Evolutionary conservation across 2,888 invertebrate species (phyloP).

Genomic region (Syrista parreyssii): DNA sequence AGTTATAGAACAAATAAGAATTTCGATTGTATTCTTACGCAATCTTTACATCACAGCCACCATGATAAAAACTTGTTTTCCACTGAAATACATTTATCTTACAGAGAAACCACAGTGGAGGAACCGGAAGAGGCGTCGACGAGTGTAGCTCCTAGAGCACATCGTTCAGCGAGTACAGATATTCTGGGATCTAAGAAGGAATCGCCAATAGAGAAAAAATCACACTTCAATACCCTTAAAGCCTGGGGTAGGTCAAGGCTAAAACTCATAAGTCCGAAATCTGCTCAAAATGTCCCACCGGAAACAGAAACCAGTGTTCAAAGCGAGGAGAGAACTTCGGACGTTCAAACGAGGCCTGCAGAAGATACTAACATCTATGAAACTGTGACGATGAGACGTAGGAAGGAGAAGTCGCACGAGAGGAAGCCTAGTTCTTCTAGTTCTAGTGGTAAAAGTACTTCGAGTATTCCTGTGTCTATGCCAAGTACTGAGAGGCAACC

Average conservation of each 20-base stretch:
- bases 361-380: slow-evolving; percentile 76
- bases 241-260: slow-evolving; percentile 87
- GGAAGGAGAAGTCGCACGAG: slow-evolving; percentile 79
- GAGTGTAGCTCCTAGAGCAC: slow-evolving; percentile 47
- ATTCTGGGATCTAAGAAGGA: slow-evolving; percentile 76
- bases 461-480: slow-evolving; percentile 54
- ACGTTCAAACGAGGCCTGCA: slow-evolving; percentile 29
- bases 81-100: background rate
- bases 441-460: slow-evolving; percentile 59
- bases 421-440: slow-evolving; percentile 84
- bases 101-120: slow-evolving; percentile 53
- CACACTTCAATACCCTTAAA: slow-evolving; percentile 84
- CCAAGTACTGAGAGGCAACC: slow-evolving; percentile 48
- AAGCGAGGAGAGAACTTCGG: slow-evolving; percentile 56
- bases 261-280: slow-evolving; percentile 74
- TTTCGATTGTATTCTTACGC: slow-evolving; percentile 15
- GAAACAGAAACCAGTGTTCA: slow-evolving; percentile 69
- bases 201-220: slow-evolving; percentile 74
- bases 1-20: slow-evolving; percentile 38
- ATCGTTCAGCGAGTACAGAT: slow-evolving; percentile 73
- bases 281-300: slow-evolving; percentile 40
- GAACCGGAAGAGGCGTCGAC: slow-evolving; percentile 50
- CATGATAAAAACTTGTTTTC: background rate
- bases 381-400: slow-evolving; percentile 74
- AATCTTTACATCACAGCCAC: background rate